Base-by-base conservation (phyloP, 1,140 invertebrate genomes). In the Dendroctonus ponderosae region DNA sequence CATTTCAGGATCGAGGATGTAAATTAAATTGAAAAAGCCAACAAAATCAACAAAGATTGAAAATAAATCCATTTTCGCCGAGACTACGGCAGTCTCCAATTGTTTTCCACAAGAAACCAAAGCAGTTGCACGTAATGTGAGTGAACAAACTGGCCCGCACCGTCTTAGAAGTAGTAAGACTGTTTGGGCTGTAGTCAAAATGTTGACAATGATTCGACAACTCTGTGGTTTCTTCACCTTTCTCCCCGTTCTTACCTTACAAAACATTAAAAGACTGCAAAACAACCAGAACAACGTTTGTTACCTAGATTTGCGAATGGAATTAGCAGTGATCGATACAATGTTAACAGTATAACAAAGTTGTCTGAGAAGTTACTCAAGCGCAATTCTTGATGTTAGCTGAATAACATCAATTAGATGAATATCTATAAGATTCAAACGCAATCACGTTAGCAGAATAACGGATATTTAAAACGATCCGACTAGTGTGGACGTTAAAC, bases 81-180 rank as follows among this genome's bases (percentile, higher is more conserved):
- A 77, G 76, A 77, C 75, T 63, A 57, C 8, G 11, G 60, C 72
- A 76, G 74, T 74, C 76, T 74, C 76, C 65, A 69, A 75, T 73
- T 66, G 9, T 64, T 61, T 53, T 43, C 5, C 46, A 12, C 11
- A 37, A 26, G 26, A 37, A 40, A n/a, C 43, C 9, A 37, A 2
- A 50, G 6, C 26, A 37, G 59, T 51, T 50, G 11, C 15, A 6
- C 46, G 7, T 12, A 26, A 26, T 26, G 0, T 38, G 6, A 49
- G 12, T 39, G n/a, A 26, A 60, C 49, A 37, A 39, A 38, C n/a
- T 11, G 52, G 7, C 37, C 8, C 44, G 14, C 12, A 49, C 26
- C 5, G 6, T 26, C 41, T 15, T 56, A 56, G 14, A 64, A 64
- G 62, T 64, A 64, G 43, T 64, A 64, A 37, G 37, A 49, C 15